Evolutionary conservation across 2,113 vertebrate genomes (phyloP).

Genomic region (Rhabdomys dilectus): DNA sequence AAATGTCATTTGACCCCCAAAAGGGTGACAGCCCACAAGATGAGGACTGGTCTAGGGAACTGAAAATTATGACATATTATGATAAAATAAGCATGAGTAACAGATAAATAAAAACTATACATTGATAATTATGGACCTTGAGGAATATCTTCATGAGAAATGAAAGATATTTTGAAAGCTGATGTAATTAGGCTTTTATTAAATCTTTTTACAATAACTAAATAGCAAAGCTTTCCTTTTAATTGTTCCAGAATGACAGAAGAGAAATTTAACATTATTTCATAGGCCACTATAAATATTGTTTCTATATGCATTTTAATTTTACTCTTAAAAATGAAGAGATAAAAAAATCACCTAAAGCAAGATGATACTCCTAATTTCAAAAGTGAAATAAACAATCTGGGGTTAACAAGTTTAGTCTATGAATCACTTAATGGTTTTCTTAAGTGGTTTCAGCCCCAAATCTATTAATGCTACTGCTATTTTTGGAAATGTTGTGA

Average conservation of each 20-base stretch:
- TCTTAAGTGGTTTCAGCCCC: background rate
- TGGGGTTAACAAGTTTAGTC: background rate
- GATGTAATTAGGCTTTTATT: background rate
- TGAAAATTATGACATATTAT: background rate
- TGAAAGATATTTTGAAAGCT: background rate
- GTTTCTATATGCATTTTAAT: background rate
- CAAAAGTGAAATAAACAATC: conserved; percentile 48
- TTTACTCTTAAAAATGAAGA: conserved; percentile 35
- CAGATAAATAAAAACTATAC: background rate
- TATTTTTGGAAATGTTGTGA: conserved; percentile 15
- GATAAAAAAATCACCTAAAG: conserved; percentile 29
- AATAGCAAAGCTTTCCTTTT: background rate
- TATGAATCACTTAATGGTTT: background rate
- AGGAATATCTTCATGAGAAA: background rate
- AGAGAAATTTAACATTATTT: conserved; percentile 11
- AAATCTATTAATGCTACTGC: conserved; percentile 27
- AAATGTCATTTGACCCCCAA: background rate
- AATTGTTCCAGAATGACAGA: background rate
- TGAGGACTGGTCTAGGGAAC: background rate
- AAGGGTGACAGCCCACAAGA: background rate
- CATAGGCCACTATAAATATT: background rate
- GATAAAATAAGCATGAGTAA: background rate
- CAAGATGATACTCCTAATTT: conserved; percentile 1
- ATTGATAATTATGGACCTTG: conserved; percentile 13
- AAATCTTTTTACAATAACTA: background rate